Evolutionary conservation across 2,888 invertebrate species (phyloP), one percentile per base, ranked within the genome.

Genomic region (Chrysolina americana): DNA sequence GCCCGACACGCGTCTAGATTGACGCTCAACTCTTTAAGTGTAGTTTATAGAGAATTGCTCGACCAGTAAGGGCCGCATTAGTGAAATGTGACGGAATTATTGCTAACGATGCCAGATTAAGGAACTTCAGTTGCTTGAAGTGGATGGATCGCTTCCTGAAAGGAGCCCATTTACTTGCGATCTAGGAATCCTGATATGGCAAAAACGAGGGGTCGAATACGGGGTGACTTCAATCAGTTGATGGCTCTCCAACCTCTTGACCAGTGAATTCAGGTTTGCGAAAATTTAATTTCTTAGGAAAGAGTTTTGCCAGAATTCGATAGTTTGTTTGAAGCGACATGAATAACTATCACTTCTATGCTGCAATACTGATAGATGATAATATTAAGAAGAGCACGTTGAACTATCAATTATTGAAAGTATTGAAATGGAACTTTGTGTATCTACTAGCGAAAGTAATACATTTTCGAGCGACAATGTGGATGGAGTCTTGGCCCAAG

Each of bases 1-100:
- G 64, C 64, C 50, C n/a, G 70, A 70, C 70, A 70, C 64, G 70
- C 63, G 63, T 70, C 56, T 44, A 59, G 47, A 69, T 69, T 59
- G 69, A 69, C 47, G 69, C 48, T 68, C 21, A 23, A 59, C 44
- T 59, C 41, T 59, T 59, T 59, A 21, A 56, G 59, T n/a, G 56
- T 47, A 69, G 56, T 69, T 56, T 59, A 69, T 69, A 62, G 62
- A 13, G 56, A 56, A 28, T 56, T 41, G 44, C 28, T 47, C 28
- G 47, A 62, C 69, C 69, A 19, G 59, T 69, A 62, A 62, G 69
- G 62, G 28, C 69, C 69, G 69, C 69, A 23, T 36, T 47, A 62
- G 44, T 28, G 47, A 69, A 69, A 59, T 59, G 59, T 59, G 59
- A 59, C 59, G 59, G 62, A 62, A 59, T 69, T 44, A 44, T 62